Percentiles rank a stretch among this genome's conserved stretches.
phyloP scores from a whole-genome alignment of 92 coral and sea anemone species.

The Pocillopora meandrina region DNA sequence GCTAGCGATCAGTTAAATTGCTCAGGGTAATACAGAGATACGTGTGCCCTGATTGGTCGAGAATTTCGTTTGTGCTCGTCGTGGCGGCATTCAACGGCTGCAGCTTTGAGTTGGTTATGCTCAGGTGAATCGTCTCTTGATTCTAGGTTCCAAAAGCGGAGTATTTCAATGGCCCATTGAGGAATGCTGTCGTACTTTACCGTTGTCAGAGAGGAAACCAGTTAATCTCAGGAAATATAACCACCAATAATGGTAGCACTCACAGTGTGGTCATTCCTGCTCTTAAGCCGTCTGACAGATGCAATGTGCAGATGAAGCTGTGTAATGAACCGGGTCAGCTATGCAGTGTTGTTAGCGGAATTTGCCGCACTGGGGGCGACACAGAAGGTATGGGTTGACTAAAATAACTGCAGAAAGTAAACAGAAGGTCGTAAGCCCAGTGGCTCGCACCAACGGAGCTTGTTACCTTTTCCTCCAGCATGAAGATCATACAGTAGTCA shows the following conservation, averaged over 20 bases:
- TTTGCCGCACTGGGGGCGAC: not conserved
- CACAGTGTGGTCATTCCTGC: not conserved
- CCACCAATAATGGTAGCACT: not conserved
- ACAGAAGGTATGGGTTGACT: not conserved
- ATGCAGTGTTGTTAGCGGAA: constrained; percentile 22
- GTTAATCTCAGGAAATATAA: not conserved
- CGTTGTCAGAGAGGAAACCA: not conserved
- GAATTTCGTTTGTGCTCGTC: not conserved
- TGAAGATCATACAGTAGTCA: no score
- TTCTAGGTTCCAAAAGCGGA: not conserved
- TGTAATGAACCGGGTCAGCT: constrained; percentile 18
- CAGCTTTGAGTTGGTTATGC: not conserved
- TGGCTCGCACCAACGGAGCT: no score
- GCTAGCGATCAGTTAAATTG: no score
- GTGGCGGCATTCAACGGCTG: not conserved
- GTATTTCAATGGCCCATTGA: constrained; percentile 18
- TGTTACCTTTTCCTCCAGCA: no score
- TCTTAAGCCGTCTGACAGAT: not conserved
- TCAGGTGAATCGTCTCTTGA: not conserved
- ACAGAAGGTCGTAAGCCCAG: not conserved
- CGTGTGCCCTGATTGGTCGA: not conserved
- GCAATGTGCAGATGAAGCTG: constrained; percentile 23
- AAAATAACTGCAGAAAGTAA: not conserved
- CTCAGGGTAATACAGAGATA: no score
- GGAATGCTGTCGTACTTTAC: not conserved